These are phyloP conservation scores for Neoitamus cyanurus DNA, from an alignment of 2,888 invertebrate species.

Conservation along the genomic window DNA sequence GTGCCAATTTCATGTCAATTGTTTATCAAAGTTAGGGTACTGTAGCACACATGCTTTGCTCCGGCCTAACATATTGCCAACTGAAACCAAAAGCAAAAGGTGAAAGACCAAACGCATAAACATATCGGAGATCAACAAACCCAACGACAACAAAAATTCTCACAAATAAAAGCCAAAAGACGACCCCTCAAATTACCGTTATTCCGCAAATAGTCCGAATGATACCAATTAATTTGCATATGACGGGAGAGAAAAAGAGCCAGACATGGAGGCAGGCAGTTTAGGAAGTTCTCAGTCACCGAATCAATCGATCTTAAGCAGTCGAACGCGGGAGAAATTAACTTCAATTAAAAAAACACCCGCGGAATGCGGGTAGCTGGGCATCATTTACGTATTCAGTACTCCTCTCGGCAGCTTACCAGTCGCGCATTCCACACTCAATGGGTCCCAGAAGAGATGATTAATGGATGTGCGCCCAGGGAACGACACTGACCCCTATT, in stretches of 20 bases:
- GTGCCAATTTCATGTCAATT: too few species aligned
- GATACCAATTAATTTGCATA: slow-evolving; percentile 1
- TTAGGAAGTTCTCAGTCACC: neutral
- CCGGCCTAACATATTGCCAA: too few species aligned
- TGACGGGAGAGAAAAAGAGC: neutral
- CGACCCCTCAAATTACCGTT: neutral
- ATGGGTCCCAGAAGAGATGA: neutral
- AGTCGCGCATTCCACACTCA: neutral
- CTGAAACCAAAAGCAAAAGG: neutral
- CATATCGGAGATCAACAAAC: neutral
- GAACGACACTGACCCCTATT: slow-evolving; percentile 25
- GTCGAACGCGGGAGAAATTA: neutral
- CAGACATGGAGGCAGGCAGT: neutral
- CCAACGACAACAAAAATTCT: neutral
- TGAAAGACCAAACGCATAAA: neutral
- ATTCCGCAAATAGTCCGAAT: neutral
- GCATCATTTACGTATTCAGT: neutral
- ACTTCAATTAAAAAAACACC: neutral
- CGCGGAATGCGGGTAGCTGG: slow-evolving; percentile 8
- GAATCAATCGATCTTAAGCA: neutral
- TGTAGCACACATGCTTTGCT: too few species aligned
- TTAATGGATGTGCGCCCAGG: neutral
- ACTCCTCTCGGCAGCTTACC: neutral
- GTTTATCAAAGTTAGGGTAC: too few species aligned
- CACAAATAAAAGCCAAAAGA: neutral